Base-by-base conservation (phyloP, 2,113 vertebrate genomes). In the Pelvicachromis taeniatus region DNA sequence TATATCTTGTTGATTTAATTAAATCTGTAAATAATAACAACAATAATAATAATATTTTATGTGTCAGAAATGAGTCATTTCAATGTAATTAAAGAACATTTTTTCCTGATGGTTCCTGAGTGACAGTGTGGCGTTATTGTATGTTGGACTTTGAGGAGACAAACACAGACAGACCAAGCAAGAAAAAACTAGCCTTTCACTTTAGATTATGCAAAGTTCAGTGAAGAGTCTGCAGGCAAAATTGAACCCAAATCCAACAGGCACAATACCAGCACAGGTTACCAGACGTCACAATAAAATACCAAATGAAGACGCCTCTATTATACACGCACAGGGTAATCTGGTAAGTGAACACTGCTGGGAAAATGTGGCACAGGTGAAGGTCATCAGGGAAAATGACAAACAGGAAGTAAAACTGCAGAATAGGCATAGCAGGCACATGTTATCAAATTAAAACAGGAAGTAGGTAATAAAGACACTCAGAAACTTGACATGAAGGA, bases 101-200 rank as follows among this genome's bases (percentile, higher is more conserved):
- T 65, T 9, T 40, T 14, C 11, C 38, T 10, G 9, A 40, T 65
- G 35, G 40, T 65, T 65, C n/a, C 0, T 40, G 61, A 40, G 35
- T 23, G 61, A 65, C 35, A 65, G n/a, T n/a, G 35, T 23, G n/a
- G 35, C 1, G 0, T 40, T 35, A 38, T n/a, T 63, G 59, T 7
- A 63, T 63, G 33, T 38, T 38, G 38, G 19, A 33, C 59, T 38
- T 63, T 63, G 31, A 63, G 59, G 17, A 38, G 0, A n/a, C 0
- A 63, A 63, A 21, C 10, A 38, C 19, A 65, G 17, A 63, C 31
- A 63, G 4, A 0, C 38, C 1, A 3, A 0, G 3, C 16, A 42
- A 68, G 38, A 68, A 70, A 26, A 70, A 70, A 21, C 14, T 33
- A 48, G 14, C 8, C 5, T 29, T 17, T 70, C 9, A 70, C 8